Base-by-base conservation (phyloP, 1,140 invertebrate species). In the Magallana ariakensis region DNA sequence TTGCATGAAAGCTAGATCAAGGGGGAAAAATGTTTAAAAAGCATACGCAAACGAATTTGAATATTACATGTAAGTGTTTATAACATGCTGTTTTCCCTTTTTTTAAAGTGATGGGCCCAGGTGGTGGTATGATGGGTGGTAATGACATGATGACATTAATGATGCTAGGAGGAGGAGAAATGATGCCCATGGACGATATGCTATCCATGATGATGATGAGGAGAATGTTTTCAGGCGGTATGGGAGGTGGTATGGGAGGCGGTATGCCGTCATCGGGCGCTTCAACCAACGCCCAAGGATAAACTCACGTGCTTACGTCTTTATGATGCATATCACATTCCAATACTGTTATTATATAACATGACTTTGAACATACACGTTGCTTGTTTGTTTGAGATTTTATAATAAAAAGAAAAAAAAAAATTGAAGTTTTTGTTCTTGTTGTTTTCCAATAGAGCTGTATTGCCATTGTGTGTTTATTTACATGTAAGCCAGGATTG, bases 201-300 rank as follows among this genome's bases (percentile, higher is more conserved):
- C 11, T 75, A 13, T 26, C 22, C 11, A 75, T 75, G 66, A 75
- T 75, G 66, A 75, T 75, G 66, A 11, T 75, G 66, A 75, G 22
- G 11, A 19, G 22, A 10, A 75, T 75, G 66, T 26, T 75, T 19
- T 8, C 11, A 26, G 62, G 62, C 62, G n/a, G n/a, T 60, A 60
- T 13, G 58, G 15, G 15, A 15, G 33, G 33, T 1, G 33, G 33
- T 46, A 46, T 46, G 33, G 33, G 33, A 26, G 19, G 62, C 19
- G n/a, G n/a, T 60, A 60, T 13, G 58, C 6, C 58, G 11, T n/a
- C 58, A 16, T 0, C 58, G 13, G n/a, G 58, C 15, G n/a, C 5
- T n/a, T 13, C 58, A 16, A 60, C 15, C n/a, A 60, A 60, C 3
- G 58, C 13, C 15, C 58, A 13, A 60, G 58, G 58, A 13, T 60